Evolutionary conservation across 2,113 vertebrate species (phyloP).

Genomic region (Lagenorhynchus albirostris): DNA sequence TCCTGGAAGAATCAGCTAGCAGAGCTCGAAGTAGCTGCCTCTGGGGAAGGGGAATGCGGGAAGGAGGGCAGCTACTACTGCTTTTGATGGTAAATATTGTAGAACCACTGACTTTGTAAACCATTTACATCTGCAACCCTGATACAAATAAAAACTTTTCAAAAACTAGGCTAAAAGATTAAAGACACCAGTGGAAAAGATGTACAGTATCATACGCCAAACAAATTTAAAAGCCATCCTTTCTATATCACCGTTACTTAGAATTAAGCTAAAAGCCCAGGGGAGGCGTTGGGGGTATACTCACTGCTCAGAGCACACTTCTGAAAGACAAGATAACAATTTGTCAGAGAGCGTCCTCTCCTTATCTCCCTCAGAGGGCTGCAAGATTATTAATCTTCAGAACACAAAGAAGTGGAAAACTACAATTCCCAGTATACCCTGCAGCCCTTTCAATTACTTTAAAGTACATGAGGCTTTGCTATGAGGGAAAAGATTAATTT

Average conservation of each 20-base stretch:
- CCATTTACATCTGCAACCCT: neutral
- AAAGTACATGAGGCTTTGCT: constrained; percentile 62
- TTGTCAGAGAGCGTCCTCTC: constrained; percentile 70
- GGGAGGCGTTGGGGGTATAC: constrained; percentile 35
- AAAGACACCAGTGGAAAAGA: neutral
- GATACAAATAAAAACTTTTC: neutral
- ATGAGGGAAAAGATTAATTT: constrained; percentile 59
- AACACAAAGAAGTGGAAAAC: constrained; percentile 76
- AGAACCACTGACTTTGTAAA: neutral
- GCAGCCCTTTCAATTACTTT: constrained; percentile 76
- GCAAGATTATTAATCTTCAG: constrained; percentile 77
- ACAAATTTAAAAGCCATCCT: neutral
- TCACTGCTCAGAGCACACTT: constrained; percentile 66
- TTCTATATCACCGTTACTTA: constrained; percentile 62
- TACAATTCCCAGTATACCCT: constrained; percentile 79
- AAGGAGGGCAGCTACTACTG: neutral
- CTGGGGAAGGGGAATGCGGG: neutral
- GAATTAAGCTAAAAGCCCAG: constrained; percentile 66
- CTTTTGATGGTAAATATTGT: neutral
- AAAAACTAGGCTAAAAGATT: constrained; percentile 13
- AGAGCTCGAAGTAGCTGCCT: neutral
- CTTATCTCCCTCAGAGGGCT: constrained; percentile 68
- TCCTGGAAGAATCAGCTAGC: neutral
- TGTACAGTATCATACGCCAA: neutral
- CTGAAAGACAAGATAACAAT: constrained; percentile 71